Base-by-base conservation (phyloP, 2,888 invertebrate genomes). In the Dichetophora obliterata region DNA sequence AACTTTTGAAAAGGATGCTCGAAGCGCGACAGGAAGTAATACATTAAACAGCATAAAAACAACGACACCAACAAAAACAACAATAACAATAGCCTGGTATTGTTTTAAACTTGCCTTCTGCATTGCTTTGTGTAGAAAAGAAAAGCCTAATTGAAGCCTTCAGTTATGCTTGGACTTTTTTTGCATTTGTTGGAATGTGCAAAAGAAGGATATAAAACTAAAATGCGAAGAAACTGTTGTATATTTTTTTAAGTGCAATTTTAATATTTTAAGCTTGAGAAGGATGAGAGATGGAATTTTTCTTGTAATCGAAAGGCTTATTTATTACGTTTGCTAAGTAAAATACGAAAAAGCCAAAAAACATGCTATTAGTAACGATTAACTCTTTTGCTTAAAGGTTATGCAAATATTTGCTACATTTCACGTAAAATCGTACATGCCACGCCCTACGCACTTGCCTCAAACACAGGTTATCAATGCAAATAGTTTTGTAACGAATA, bases 21-120 rank as follows among this genome's bases (percentile, higher is more conserved):
- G 37, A n/a, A 73, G 52, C 48, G 52, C 73, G 52, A 73, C 63
- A 73, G 73, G 63, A 65, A 73, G 63, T 65, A 73, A 63, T 65
- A 65, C 73, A 73, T 65, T 65, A 73, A 65, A 57, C 19, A 71
- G 57, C 19, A 9, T 14, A 65, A 48, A n/a, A 19, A 63, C 27
- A 6, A 19, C 43, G 22, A 71, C 52, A 19, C n/a, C 48, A 65
- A 50, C 22, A 68, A 50, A 63, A 27, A 14, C 1, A 16, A 34
- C 50, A 50, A 57, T 27, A 72, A 34, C 43, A 71, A 54, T 22
- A 48, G 43, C 43, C 22, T n/a, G 50, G 31, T 65, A 34, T 73
- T 65, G 50, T 65, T 50, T 65, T 50, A 27, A 65, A 52, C 50
- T 52, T 70, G 27, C 6, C 34, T 65, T 50, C 14, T 5, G 43